These are phyloP conservation scores for Alligator sinensis DNA, from an alignment of 2,113 vertebrate species.

Conservation along the genomic window DNA sequence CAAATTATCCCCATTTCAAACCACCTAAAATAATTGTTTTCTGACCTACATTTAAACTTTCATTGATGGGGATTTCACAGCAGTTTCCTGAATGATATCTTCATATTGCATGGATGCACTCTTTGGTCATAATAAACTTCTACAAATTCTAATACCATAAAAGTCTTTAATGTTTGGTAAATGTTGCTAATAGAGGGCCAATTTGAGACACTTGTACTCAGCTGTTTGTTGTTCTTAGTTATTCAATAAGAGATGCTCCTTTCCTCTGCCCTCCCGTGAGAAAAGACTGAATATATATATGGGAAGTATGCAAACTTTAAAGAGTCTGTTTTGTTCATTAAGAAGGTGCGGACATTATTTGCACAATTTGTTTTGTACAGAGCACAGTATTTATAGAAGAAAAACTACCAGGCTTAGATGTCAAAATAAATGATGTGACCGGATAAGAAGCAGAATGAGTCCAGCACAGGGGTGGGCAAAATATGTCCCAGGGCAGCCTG, in stretches of 20 bases:
- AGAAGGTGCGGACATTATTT: not conserved
- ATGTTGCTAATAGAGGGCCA: not conserved
- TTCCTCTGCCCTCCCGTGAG: too few species aligned
- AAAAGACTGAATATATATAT: not conserved
- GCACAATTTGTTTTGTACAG: not conserved
- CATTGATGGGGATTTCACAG: too few species aligned
- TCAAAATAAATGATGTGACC: not conserved
- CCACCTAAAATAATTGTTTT: too few species aligned
- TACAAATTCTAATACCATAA: too few species aligned
- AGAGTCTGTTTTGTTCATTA: not conserved
- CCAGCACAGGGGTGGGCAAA: not conserved
- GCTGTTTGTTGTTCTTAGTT: not conserved
- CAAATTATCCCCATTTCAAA: too few species aligned
- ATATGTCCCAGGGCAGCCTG: too few species aligned
- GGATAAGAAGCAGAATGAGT: not conserved
- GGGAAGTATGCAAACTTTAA: not conserved
- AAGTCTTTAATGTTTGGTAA: too few species aligned
- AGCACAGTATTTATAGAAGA: not conserved
- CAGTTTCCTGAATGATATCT: too few species aligned
- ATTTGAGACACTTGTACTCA: not conserved
- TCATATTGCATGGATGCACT: too few species aligned
- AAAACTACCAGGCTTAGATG: not conserved
- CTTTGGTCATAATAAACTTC: too few species aligned
- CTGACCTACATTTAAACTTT: too few species aligned
- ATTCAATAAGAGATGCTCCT: not conserved